Evolutionary conservation across 2,888 invertebrate genomes (phyloP), one percentile per base, ranked within the genome.

Genomic region (Xanthia togata): DNA sequence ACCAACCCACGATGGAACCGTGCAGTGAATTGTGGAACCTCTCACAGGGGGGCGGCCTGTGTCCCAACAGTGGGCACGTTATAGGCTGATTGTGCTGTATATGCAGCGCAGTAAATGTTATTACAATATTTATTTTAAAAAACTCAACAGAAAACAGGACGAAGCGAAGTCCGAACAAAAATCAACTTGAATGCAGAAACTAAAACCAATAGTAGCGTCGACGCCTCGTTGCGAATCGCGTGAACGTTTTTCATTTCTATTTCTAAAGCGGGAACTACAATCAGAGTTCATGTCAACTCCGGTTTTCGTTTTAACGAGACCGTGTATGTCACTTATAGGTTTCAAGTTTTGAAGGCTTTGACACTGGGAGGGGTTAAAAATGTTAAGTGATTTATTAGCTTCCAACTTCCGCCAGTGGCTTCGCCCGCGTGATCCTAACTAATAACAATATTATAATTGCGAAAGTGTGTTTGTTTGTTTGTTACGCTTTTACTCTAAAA

Each of bases 241-340:
- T 67, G 74, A 79, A 79, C 65, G 81, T 90, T 92, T 92, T 92
- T 90, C 90, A 60, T 83, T 76, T 83, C 53, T 72, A 90, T 91
- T 92, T 90, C 85, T 89, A 87, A 85, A 88, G 79, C 87, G 88
- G 87, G 88, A 89, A 90, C 89, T 90, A 90, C 90, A 91, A 92
- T 91, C 92, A 91, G 78, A 74, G 83, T 76, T 85, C 74, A 81
- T 73, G 82, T 72, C 69, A 62, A 67, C 71, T 59, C 82, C 72
- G 55, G 79, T 64, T 65, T 55, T n/a, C 76, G 64, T 62, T 85
- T 76, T 73, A 79, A 79, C 78, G 69, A 73, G 73, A 65, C 31
- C 69, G 79, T 67, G 31, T 60, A 23, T 77, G 69, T 73, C 74
- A 76, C 44, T 44, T 76, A 69, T 68, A 2, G 17, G 41, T 64